phyloP scores from a whole-genome alignment of 2,797 vertebrate species.

The Rallus crepitans region DNA sequence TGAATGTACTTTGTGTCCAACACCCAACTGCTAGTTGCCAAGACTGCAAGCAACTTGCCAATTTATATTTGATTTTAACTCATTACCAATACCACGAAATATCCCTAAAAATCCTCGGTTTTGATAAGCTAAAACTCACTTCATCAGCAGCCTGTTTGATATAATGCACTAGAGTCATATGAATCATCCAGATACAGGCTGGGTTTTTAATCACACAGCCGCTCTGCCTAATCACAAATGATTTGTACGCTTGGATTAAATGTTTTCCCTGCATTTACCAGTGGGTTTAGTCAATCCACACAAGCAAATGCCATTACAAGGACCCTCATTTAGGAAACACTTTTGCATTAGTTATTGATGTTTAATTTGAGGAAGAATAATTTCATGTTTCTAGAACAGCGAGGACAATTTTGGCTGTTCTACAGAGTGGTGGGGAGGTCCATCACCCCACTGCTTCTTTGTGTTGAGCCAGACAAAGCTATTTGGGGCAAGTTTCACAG shows the following conservation, averaged over 20 bases:
- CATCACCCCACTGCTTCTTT: not conserved
- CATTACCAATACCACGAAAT: not conserved
- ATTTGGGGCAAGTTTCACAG: not conserved
- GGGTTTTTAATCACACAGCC: not conserved
- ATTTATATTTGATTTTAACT: not conserved
- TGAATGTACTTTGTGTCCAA: conserved; percentile 11
- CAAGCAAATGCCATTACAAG: not conserved
- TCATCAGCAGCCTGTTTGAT: not conserved
- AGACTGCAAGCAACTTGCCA: not conserved
- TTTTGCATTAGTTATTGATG: not conserved
- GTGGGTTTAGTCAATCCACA: not conserved
- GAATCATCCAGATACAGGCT: not conserved
- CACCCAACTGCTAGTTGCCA: conserved; percentile 31
- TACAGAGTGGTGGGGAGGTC: not conserved
- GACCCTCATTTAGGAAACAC: not conserved
- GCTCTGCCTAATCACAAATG: not conserved
- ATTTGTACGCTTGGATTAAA: not conserved
- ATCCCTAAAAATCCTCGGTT: not conserved
- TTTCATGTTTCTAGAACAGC: not conserved
- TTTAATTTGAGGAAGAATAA: not conserved
- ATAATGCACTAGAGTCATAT: not conserved
- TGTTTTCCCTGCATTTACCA: not conserved
- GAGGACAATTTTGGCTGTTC: not conserved
- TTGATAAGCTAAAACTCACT: not conserved
- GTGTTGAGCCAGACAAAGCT: not conserved